A percentile compares a stretch with the other conserved stretches of the same genome.
These are phyloP conservation scores for Stenoptilia bipunctidactyla DNA, from an alignment of 2,888 invertebrate species.

Conservation along the genomic window DNA sequence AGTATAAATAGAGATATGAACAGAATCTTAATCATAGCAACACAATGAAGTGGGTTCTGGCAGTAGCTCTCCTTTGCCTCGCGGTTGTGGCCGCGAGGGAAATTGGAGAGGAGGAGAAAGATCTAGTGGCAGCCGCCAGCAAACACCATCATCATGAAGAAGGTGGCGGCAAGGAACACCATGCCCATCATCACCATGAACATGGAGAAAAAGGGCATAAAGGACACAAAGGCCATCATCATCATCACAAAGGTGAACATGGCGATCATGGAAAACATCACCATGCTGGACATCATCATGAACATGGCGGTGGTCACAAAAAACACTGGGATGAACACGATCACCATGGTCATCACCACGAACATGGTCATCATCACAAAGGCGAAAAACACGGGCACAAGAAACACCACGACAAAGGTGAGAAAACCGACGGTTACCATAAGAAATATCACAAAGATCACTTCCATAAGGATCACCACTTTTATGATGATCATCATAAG, in stretches of 20 bases:
- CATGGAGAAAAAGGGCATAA: slow-evolving; percentile 55
- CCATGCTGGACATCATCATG: slow-evolving; percentile 50
- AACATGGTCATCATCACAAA: slow-evolving; percentile 58
- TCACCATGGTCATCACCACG: slow-evolving; percentile 53
- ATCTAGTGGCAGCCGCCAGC: slow-evolving; percentile 54
- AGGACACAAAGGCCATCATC: slow-evolving; percentile 60
- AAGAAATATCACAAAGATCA: slow-evolving; percentile 62
- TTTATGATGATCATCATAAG: slow-evolving; percentile 57
- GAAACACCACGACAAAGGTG: slow-evolving; percentile 58
- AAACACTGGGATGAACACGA: slow-evolving; percentile 57
- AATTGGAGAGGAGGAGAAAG: slow-evolving; percentile 45
- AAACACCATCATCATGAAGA: slow-evolving; percentile 47
- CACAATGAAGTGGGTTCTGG: slow-evolving; percentile 47
- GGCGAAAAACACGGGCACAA: slow-evolving; percentile 58
- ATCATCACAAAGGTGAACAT: slow-evolving; percentile 58
- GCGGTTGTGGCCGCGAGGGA: slow-evolving; percentile 48
- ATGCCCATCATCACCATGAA: slow-evolving; percentile 52
- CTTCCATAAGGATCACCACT: slow-evolving; percentile 64
- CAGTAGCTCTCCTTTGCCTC: slow-evolving; percentile 47
- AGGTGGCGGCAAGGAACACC: slow-evolving; percentile 57
- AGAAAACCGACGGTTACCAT: slow-evolving; percentile 55
- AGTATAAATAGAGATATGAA: slow-evolving; percentile 49
- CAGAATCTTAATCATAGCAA: slow-evolving; percentile 29
- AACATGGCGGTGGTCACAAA: slow-evolving; percentile 55
- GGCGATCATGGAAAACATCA: slow-evolving; percentile 56